Evolutionary conservation across 2,797 vertebrate genomes (phyloP).

Genomic region (Neopelma chrysocephalum): DNA sequence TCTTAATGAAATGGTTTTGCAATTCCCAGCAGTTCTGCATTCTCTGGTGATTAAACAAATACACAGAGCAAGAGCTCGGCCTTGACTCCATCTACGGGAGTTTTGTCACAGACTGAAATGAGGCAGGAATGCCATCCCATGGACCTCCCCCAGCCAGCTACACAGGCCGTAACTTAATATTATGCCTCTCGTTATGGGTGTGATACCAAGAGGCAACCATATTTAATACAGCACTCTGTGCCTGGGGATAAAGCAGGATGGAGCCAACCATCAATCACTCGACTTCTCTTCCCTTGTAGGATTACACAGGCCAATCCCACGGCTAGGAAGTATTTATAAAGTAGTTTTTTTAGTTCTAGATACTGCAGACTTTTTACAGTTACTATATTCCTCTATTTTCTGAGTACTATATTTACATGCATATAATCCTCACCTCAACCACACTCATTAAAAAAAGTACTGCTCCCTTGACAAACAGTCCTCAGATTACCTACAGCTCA

Average conservation of each 20-base stretch:
- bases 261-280: slow-evolving; percentile 33
- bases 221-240: neutral
- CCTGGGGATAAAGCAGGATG: slow-evolving; percentile 18
- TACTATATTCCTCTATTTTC: neutral
- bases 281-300: neutral
- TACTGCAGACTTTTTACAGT: slow-evolving; percentile 2
- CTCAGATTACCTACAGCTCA: neutral
- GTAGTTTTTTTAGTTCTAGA: slow-evolving; percentile 11
- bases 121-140: neutral
- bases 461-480: neutral
- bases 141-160: neutral
- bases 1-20: neutral
- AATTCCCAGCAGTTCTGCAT: neutral
- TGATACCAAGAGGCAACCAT: neutral
- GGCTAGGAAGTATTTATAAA: slow-evolving; percentile 27
- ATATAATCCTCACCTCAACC: slow-evolving; percentile 10
- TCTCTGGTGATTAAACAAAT: slow-evolving; percentile 23
- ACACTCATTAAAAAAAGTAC: neutral
- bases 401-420: neutral
- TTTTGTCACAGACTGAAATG: neutral
- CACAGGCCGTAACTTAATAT: neutral
- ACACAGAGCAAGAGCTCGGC: neutral
- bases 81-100: slow-evolving; percentile 12
- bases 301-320: neutral
- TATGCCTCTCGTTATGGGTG: neutral